Conservation (phyloP, 2,113 vertebrate genomes). For the Larimichthys polyactis region DNA sequence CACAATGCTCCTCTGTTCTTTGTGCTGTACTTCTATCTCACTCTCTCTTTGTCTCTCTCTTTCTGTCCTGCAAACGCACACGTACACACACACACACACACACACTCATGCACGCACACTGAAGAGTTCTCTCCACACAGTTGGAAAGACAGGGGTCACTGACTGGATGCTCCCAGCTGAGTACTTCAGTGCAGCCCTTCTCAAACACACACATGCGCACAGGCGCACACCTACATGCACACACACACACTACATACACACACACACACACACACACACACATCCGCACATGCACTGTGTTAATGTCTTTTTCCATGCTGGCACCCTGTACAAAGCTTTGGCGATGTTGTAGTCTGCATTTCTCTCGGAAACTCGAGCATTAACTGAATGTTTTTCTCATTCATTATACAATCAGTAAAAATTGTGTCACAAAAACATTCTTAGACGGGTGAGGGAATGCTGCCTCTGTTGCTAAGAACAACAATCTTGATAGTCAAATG, state of each 20-base stretch:
- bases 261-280: conserved; percentile 20
- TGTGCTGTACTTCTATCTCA: conserved; percentile 61
- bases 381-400: conserved; percentile 46
- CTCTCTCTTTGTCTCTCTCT: conserved; percentile 58
- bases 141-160: conserved; percentile 83
- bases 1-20: conserved; percentile 83
- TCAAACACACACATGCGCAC: conserved; percentile 56
- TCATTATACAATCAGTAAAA: conserved; percentile 34
- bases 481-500: conserved; percentile 9
- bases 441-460: background rate
- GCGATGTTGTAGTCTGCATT: conserved; percentile 30
- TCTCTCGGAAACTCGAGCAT: conserved; percentile 40
- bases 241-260: conserved; percentile 43
- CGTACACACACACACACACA: conserved; percentile 28
- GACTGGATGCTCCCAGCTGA: conserved; percentile 81
- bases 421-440: background rate
- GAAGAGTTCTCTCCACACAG: conserved; percentile 76
- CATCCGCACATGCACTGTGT: conserved; percentile 40
- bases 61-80: conserved; percentile 52
- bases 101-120: conserved; percentile 53
- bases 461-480: conserved; percentile 14
- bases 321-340: conserved; percentile 53
- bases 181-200: conserved; percentile 73
- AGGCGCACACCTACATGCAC: conserved; percentile 11
- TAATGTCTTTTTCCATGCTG: conserved; percentile 79